Conservation (phyloP, 2,888 invertebrate genomes). For the Agrochola lychnidis region DNA sequence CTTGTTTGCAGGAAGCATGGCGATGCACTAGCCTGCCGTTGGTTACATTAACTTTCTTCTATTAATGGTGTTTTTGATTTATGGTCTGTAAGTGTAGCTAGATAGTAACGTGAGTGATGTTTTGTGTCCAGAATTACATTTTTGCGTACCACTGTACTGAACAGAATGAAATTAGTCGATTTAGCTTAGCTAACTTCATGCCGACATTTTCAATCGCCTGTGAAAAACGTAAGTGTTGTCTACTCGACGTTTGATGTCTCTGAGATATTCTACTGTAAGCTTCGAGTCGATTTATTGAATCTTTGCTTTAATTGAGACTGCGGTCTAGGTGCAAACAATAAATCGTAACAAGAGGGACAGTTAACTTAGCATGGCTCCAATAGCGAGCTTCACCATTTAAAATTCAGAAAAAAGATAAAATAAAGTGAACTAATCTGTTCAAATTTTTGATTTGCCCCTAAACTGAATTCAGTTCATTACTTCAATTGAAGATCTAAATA, state of each 20-base stretch:
- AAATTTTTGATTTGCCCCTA: not conserved
- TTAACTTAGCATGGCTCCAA: not conserved
- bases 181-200: not conserved
- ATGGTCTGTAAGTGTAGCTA: not conserved
- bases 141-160: not conserved
- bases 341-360: not conserved
- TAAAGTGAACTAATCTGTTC: too few species aligned
- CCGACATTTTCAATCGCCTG: not conserved
- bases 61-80: not conserved
- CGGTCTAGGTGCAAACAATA: not conserved
- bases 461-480: not conserved
- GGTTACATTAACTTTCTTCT: not conserved
- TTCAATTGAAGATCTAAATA: not conserved
- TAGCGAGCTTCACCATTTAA: not conserved
- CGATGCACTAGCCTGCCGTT: not conserved
- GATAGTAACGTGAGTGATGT: not conserved
- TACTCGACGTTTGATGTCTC: not conserved
- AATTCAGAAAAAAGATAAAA: not conserved
- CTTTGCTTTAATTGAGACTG: not conserved
- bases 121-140: conserved; percentile 2
- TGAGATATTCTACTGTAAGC: not conserved
- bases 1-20: conserved; percentile 5
- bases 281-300: not conserved
- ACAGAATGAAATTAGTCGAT: not conserved
- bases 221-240: not conserved